A percentile compares a stretch with the other conserved stretches of the same genome.
phyloP scores from a whole-genome alignment of 2,797 vertebrate genomes.

The Tinamus major region DNA sequence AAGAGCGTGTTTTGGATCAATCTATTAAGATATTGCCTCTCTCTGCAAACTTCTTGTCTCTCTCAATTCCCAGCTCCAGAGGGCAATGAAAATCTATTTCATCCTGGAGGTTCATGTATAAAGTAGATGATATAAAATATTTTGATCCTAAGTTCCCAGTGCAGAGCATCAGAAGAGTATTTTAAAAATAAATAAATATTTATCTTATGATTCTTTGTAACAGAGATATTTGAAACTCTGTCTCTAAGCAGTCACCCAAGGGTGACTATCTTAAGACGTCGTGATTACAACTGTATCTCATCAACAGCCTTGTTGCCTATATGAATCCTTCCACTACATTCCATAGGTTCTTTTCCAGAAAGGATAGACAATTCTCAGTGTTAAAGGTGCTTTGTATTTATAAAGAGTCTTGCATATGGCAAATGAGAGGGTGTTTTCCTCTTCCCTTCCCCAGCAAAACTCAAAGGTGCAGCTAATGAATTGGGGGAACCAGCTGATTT shows the following conservation, averaged over 20 bases:
- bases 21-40: background rate
- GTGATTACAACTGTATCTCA: constrained; percentile 40
- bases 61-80: background rate
- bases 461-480: constrained; percentile 23
- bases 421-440: background rate
- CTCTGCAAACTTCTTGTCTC: background rate
- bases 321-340: constrained; percentile 3
- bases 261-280: constrained; percentile 42
- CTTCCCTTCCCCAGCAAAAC: background rate
- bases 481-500: constrained; percentile 26
- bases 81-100: background rate
- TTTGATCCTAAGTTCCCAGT: background rate
- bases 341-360: constrained; percentile 52
- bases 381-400: constrained; percentile 30
- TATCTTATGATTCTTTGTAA: background rate
- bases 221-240: background rate
- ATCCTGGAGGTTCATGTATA: background rate
- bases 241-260: constrained; percentile 17
- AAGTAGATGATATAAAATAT: background rate
- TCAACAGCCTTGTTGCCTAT: constrained; percentile 41
- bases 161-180: background rate
- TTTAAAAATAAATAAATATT: background rate
- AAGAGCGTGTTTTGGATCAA: background rate
- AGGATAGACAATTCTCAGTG: background rate
- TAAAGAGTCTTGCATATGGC: background rate